Conservation (phyloP, 2,113 vertebrate genomes). For the Callaeas wilsoni region DNA sequence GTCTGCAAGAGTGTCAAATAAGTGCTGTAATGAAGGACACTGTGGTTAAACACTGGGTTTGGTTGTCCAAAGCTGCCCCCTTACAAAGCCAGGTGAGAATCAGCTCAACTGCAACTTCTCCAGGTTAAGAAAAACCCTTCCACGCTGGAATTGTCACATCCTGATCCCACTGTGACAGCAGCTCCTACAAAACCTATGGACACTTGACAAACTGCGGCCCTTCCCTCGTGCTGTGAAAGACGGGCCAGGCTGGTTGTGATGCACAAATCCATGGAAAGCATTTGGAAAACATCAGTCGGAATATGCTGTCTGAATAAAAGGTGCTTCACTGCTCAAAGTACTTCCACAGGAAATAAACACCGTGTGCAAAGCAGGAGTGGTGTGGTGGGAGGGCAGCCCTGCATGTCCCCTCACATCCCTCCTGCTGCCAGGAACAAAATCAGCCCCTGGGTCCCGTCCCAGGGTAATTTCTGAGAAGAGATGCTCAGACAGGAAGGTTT, state of each 20-base stretch:
- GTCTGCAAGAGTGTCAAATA: not conserved
- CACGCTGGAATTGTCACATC: fast-evolving
- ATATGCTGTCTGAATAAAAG: not conserved
- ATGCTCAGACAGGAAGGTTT: not conserved
- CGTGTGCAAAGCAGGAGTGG: not conserved
- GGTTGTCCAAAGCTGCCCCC: not conserved
- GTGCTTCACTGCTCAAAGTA: not conserved
- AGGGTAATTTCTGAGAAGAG: not conserved
- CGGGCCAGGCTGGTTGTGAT: not conserved
- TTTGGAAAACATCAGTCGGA: not conserved
- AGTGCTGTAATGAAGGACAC: not conserved
- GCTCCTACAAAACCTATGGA: not conserved
- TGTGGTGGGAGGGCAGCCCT: not conserved
- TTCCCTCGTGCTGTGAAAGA: not conserved
- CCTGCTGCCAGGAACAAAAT: not conserved
- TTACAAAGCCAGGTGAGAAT: not conserved
- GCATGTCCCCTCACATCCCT: not conserved
- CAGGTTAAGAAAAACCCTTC: not conserved
- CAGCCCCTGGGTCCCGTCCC: not conserved
- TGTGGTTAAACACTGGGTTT: not conserved
- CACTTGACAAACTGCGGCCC: not conserved
- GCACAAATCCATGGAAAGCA: not conserved
- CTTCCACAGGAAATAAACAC: not conserved
- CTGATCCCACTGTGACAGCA: not conserved
- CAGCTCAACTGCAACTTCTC: not conserved